These are phyloP conservation scores for Phoeniculus purpureus DNA, from an alignment of 2,797 vertebrate genomes.

Conservation along the genomic window DNA sequence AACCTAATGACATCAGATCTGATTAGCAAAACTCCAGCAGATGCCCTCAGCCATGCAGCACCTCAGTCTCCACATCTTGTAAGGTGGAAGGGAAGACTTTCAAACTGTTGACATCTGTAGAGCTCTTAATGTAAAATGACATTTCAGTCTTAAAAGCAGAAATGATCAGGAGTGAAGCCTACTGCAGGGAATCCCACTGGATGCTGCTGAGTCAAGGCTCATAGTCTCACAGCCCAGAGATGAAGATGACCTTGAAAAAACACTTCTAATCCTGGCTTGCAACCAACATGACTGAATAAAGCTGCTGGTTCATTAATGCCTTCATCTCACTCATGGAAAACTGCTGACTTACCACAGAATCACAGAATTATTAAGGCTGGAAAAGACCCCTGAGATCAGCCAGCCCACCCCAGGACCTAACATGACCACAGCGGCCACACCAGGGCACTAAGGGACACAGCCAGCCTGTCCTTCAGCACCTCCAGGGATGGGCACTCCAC, in stretches of 20 bases:
- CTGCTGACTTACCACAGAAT: neutral
- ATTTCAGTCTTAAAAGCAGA: slow-evolving; percentile 57
- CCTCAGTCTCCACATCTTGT: slow-evolving; percentile 5
- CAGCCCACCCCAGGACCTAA: too few species aligned
- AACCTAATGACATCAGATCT: slow-evolving; percentile 75
- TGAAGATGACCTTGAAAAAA: slow-evolving; percentile 13
- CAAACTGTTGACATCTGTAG: slow-evolving; percentile 53
- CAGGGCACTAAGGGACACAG: too few species aligned
- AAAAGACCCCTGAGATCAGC: too few species aligned
- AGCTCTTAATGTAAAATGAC: slow-evolving; percentile 72
- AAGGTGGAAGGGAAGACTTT: slow-evolving; percentile 50
- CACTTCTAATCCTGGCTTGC: neutral
- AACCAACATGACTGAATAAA: neutral
- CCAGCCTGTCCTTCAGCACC: too few species aligned
- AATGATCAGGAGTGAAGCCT: slow-evolving; percentile 26
- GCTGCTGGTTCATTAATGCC: slow-evolving; percentile 9
- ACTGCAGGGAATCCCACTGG: neutral
- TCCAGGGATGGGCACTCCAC: too few species aligned
- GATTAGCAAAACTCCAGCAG: slow-evolving; percentile 73
- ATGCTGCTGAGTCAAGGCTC: slow-evolving; percentile 50
- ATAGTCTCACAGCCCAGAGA: slow-evolving; percentile 2
- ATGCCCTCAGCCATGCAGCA: neutral
- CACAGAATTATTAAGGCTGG: too few species aligned
- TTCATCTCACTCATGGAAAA: neutral
- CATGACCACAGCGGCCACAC: too few species aligned